phyloP scores from a whole-genome alignment of 2,888 invertebrate genomes.

The Acanthosepion esculentum region DNA sequence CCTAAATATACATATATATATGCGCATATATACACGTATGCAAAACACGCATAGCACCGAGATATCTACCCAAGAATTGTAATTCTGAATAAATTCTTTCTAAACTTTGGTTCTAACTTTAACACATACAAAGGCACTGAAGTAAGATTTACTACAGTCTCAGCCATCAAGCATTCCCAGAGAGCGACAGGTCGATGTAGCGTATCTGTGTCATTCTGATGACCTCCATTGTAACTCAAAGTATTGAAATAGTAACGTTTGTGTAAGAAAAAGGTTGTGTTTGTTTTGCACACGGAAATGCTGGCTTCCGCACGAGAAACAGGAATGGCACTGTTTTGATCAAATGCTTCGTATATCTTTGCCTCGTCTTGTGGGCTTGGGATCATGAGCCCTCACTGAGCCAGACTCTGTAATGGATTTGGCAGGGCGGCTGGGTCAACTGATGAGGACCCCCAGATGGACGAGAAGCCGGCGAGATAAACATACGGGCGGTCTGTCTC shows the following conservation, averaged over 20 bases:
- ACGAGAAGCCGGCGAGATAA: background rate
- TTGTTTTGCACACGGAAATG: slow-evolving; percentile 15
- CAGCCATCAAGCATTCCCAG: no score
- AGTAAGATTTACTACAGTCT: no score
- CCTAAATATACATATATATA: background rate
- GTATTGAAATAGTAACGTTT: background rate
- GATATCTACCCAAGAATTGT: no score
- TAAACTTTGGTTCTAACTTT: no score
- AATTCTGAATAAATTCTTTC: no score
- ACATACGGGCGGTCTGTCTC: background rate
- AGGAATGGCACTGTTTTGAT: slow-evolving; percentile 33
- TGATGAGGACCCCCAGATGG: background rate
- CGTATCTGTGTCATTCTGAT: background rate
- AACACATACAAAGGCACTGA: no score
- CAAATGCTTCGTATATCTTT: background rate
- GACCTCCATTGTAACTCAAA: background rate
- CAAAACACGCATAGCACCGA: no score
- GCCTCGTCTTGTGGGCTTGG: background rate
- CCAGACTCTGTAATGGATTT: slow-evolving; percentile 33
- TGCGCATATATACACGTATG: background rate
- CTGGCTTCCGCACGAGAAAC: background rate
- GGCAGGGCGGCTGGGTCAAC: slow-evolving; percentile 33
- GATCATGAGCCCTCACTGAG: slow-evolving; percentile 6
- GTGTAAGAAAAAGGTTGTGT: slow-evolving; percentile 21
- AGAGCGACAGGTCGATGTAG: background rate